Evolutionary conservation across 2,888 invertebrate species (phyloP).

Genomic region (Gymnosoma rotundatum): DNA sequence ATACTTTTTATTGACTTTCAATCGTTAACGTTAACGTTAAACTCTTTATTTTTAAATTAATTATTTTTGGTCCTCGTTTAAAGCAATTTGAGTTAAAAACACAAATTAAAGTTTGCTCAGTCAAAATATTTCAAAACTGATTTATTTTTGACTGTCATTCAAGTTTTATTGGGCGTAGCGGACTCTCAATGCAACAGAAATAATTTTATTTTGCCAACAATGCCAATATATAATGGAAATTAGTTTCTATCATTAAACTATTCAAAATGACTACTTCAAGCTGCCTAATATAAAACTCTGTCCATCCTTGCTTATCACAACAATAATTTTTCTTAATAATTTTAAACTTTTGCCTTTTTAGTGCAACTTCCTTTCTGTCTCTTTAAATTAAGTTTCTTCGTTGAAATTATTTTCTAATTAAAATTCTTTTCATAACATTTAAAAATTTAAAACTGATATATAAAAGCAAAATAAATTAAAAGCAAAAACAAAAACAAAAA

Average conservation of each 20-base stretch:
- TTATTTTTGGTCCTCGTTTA: too few species aligned
- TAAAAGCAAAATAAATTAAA: not conserved
- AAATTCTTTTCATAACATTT: conserved; percentile 44
- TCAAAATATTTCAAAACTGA: too few species aligned
- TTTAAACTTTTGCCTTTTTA: not conserved
- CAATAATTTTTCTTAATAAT: not conserved
- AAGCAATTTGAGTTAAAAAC: too few species aligned
- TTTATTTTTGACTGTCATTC: too few species aligned
- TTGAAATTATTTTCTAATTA: conserved; percentile 24
- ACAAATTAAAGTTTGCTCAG: too few species aligned
- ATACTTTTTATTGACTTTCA: too few species aligned
- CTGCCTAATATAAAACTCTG: not conserved
- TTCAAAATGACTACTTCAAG: not conserved
- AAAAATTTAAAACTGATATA: not conserved
- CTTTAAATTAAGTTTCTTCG: not conserved
- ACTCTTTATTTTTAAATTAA: too few species aligned
- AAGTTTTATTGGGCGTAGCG: too few species aligned
- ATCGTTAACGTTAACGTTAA: too few species aligned
- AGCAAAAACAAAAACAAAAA: not conserved
- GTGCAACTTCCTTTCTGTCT: not conserved
- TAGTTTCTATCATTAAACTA: not conserved
- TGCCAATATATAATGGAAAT: not conserved
- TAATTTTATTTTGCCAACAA: too few species aligned
- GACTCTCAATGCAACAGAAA: too few species aligned
- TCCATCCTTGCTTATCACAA: not conserved